phyloP scores from a whole-genome alignment of 2,113 vertebrate genomes.

The Plectropomus leopardus region DNA sequence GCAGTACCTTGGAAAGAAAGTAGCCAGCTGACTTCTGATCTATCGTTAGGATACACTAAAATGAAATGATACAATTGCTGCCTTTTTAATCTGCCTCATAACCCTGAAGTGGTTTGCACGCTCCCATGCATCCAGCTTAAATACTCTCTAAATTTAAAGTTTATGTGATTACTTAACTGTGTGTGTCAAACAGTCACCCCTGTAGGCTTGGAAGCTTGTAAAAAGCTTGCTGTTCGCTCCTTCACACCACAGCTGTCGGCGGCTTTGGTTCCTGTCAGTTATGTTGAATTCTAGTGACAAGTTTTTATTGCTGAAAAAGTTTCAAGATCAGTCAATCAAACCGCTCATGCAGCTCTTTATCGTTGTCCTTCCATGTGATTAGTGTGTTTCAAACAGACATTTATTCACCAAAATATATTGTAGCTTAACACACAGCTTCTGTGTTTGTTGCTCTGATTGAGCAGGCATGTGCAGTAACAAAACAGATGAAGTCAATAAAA shows the following conservation, averaged over 20 bases:
- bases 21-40: neutral
- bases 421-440: neutral
- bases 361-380: neutral
- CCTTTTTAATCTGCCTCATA: conserved; percentile 19
- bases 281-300: neutral
- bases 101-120: neutral
- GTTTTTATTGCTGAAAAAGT: neutral
- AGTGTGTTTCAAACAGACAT: neutral
- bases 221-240: neutral
- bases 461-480: neutral
- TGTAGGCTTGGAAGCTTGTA: neutral
- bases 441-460: neutral
- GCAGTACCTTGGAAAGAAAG: conserved; percentile 6
- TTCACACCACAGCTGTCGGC: neutral
- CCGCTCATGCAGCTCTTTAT: too few relatives aligned
- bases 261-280: neutral
- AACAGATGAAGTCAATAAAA: neutral
- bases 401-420: neutral
- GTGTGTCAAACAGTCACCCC: neutral
- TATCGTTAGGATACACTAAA: conserved; percentile 17
- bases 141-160: conserved; percentile 3
- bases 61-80: neutral
- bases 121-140: conserved; percentile 18
- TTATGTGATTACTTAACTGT: conserved; percentile 29
- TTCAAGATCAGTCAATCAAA: neutral